Base-by-base conservation (phyloP, 2,888 invertebrate genomes). In the Sinotaia quadrata region DNA sequence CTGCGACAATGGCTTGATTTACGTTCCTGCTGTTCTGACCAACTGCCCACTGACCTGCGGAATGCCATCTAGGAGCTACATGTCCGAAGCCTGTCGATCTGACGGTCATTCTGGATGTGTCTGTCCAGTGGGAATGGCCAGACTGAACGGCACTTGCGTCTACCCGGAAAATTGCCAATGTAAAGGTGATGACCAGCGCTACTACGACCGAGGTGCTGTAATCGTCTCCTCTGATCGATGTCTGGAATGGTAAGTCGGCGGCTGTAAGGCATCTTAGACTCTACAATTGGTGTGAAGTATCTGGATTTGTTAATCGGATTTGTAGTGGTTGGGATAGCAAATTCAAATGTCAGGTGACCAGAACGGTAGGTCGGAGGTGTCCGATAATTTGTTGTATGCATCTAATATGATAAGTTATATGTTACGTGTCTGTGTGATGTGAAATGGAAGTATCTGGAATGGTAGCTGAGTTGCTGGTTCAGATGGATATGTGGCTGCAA, bases 21-120 rank as follows among this genome's bases (percentile, higher is more conserved):
- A 61, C 56, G 56, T 21, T 18, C 41, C 57, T 27, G 31, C 61
- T 29, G 62, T 67, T 12, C 36, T 24, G 15, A 67, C 47, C 71
- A 62, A 63, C 44, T 71, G 71, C 49, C 67, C 67, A 31, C 63
- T 63, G 34, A 67, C 67, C 44, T 71, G 71, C 37, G 71, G 71
- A n/a, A 54, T 58, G 71, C 63, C 51, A 15, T 21, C n/a, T 10
- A 54, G 33, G 33, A 54, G 56, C 21, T 69, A 69, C 66, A 34
- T 60, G 33, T 18, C 60, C 21, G 41, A 52, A 37, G 31, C 51
- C 29, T 70, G 70, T 52, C 24, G 24, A 7, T 29, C 67, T 18
- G 59, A 67, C 33, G 67, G 67, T 2, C 62, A 67, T 33, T 58
- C 61, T 1, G 67, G 63, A 15, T 71, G 71, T 27, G 67, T 62